phyloP scores from a whole-genome alignment of 2,888 invertebrate genomes.

The Rhamphomyia laevipes region DNA sequence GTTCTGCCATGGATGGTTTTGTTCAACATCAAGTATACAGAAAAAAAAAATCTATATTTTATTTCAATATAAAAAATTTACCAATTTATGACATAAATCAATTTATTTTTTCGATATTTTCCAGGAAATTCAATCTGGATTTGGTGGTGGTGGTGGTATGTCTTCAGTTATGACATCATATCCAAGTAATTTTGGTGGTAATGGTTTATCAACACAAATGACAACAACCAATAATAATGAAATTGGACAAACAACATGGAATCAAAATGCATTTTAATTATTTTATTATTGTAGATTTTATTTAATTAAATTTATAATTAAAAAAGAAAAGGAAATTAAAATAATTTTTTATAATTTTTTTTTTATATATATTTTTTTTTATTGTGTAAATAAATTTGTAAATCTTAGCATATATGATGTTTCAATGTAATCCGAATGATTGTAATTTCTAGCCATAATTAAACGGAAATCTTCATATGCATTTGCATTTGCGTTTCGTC shows the following conservation, averaged over 20 bases:
- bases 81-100: no score
- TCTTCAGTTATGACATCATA: background rate
- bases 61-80: no score
- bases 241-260: no score
- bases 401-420: background rate
- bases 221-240: background rate
- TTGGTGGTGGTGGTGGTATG: background rate
- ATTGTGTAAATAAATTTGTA: background rate
- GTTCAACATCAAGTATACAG: background rate
- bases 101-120: background rate
- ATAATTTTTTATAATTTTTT: no score
- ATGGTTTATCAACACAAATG: background rate
- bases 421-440: background rate
- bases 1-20: background rate
- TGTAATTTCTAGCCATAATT: no score
- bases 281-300: no score
- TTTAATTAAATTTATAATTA: no score
- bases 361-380: background rate
- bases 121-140: background rate
- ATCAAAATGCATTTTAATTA: no score
- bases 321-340: no score
- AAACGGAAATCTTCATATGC: no score
- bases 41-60: no score
- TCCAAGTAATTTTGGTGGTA: background rate
- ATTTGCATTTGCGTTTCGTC: no score